Conservation (phyloP, 2,888 invertebrate species). For the Nomada ferruginata region DNA sequence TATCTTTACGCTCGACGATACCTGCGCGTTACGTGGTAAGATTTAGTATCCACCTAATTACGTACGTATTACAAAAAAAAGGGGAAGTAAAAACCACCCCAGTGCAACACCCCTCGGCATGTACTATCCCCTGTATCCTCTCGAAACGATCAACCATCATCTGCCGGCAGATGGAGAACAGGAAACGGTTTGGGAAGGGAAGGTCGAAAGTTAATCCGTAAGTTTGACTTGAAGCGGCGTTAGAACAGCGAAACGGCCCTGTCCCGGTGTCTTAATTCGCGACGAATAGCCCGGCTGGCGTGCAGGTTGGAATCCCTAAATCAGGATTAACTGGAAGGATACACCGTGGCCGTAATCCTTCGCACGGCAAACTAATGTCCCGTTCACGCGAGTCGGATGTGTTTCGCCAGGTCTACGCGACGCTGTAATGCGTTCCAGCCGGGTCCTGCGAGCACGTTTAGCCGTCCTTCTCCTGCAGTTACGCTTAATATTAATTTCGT, state of each 20-base stretch:
- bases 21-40: too few species aligned
- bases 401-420: conserved; percentile 41
- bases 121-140: conserved; percentile 13
- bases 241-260: background rate
- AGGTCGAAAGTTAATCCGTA: conserved; percentile 43
- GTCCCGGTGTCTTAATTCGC: conserved; percentile 56
- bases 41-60: too few species aligned
- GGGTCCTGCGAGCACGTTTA: conserved; percentile 52
- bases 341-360: conserved; percentile 72
- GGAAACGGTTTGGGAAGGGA: background rate
- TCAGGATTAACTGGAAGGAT: conserved; percentile 75
- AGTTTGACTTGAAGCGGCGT: conserved; percentile 44
- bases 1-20: too few species aligned
- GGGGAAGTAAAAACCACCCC: background rate
- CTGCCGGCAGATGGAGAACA: background rate
- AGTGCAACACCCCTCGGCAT: background rate
- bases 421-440: conserved; percentile 70
- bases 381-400: conserved; percentile 65
- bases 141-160: conserved; percentile 14
- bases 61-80: too few species aligned
- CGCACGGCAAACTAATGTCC: conserved; percentile 71
- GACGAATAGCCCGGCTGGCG: conserved; percentile 46
- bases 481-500: conserved; percentile 69
- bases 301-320: conserved; percentile 71
- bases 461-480: conserved; percentile 51